phyloP scores from a whole-genome alignment of 2,797 vertebrate genomes.

The Calcarius lapponicus region DNA sequence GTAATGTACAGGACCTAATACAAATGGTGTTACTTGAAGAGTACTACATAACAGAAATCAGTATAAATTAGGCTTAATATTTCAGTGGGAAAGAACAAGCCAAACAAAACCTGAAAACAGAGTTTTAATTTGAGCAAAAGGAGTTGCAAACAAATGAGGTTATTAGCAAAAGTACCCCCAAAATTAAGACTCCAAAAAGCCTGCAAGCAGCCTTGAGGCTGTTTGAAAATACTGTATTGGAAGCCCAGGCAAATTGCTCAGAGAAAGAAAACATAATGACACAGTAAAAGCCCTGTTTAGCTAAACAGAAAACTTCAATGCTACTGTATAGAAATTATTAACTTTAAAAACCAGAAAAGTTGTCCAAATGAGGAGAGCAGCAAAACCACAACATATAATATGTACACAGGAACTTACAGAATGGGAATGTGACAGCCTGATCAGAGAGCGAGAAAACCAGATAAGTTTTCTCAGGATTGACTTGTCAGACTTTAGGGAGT shows the following conservation, averaged over 20 bases:
- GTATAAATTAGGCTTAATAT: conserved; percentile 7
- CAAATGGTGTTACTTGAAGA: not conserved
- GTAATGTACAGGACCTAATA: not conserved
- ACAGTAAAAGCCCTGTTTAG: not conserved
- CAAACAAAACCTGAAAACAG: not conserved
- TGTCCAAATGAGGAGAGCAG: not conserved
- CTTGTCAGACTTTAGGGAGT: not conserved
- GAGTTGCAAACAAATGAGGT: not conserved
- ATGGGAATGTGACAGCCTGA: not conserved
- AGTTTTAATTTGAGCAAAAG: not conserved
- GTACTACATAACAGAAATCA: not conserved
- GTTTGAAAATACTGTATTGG: not conserved
- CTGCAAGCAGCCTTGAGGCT: not conserved
- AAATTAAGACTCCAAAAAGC: not conserved
- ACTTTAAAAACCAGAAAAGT: not conserved
- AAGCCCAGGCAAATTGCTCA: not conserved
- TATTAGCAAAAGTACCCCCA: not conserved
- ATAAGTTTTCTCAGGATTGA: not conserved
- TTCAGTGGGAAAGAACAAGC: not conserved
- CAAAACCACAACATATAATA: not conserved
- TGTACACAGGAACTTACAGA: not conserved
- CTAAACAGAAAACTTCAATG: not conserved
- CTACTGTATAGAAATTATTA: not conserved
- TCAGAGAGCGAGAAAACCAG: not conserved
- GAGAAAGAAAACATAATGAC: not conserved